Evolutionary conservation across 2,797 vertebrate genomes (phyloP).

Genomic region (Synaphobranchus kaupii): DNA sequence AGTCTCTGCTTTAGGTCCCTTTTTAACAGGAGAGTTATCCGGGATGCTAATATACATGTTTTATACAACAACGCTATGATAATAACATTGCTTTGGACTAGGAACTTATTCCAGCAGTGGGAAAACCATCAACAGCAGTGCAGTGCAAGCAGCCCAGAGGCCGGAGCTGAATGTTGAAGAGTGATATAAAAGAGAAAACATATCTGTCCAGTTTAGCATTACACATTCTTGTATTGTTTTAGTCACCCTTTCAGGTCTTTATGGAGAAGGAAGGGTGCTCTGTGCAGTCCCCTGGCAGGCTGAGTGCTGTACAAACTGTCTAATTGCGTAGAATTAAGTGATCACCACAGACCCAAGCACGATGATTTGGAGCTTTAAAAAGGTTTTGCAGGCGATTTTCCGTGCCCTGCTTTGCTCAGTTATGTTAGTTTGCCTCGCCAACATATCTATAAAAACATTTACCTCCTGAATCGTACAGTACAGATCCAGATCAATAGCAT

Average conservation of each 20-base stretch:
- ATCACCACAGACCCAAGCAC: neutral
- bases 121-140: neutral
- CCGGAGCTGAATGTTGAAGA: neutral
- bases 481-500: neutral
- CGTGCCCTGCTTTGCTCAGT: neutral
- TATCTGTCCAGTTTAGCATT: neutral
- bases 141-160: neutral
- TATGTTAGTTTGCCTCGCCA: neutral
- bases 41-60: neutral
- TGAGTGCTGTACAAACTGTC: neutral
- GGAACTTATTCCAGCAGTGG: neutral
- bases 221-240: neutral
- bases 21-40: neutral
- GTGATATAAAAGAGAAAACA: neutral
- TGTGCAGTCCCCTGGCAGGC: neutral
- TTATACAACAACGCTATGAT: neutral
- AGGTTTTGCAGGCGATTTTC: neutral
- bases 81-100: neutral
- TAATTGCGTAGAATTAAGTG: neutral
- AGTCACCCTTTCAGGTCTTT: neutral
- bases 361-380: neutral
- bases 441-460: neutral
- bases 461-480: neutral
- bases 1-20: neutral
- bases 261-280: neutral